Evolutionary conservation across 2,113 vertebrate genomes (phyloP).

Genomic region (Columbina picui): DNA sequence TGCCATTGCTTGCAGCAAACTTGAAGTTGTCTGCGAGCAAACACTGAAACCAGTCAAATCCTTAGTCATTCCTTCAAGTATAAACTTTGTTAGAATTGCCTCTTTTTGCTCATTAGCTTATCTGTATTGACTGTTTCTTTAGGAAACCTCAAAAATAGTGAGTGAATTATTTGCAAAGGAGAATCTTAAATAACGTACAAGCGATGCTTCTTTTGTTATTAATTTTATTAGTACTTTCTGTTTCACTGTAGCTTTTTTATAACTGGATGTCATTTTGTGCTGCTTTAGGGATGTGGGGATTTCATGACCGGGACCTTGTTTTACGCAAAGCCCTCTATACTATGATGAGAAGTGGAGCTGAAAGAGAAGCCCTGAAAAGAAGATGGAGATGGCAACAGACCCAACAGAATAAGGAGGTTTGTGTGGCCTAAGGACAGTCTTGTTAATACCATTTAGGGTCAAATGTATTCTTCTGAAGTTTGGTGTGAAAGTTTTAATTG

Average conservation of each 20-base stretch:
- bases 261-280: background rate
- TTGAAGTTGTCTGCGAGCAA: background rate
- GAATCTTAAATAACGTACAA: background rate
- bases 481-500: background rate
- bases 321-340: conserved; percentile 94
- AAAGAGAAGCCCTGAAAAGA: conserved; percentile 93
- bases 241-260: background rate
- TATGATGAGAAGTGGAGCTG: conserved; percentile 96
- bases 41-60: background rate
- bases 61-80: background rate
- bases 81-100: background rate
- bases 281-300: conserved; percentile 95
- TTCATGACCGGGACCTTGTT: conserved; percentile 96
- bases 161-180: background rate
- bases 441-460: background rate
- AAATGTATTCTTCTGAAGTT: background rate
- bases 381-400: conserved; percentile 99
- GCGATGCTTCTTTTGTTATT: background rate
- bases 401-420: conserved; percentile 98
- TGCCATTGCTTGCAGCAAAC: background rate
- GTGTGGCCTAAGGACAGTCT: background rate
- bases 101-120: background rate
- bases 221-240: background rate
- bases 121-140: background rate
- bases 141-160: background rate